Conservation (phyloP, 2,797 vertebrate species). For the Cottoperca gobio region DNA sequence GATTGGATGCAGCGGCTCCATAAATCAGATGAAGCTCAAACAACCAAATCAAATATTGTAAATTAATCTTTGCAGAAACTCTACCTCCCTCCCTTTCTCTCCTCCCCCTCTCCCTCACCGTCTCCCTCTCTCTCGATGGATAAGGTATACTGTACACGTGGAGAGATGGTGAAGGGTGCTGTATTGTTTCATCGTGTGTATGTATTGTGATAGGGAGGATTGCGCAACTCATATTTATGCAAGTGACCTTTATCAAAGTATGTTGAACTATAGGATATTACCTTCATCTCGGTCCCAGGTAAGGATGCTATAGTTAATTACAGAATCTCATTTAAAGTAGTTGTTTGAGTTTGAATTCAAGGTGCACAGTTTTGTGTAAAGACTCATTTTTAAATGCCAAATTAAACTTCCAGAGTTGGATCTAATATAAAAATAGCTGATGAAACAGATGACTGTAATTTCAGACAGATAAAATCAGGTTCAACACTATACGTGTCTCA, state of each 20-base stretch:
- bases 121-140: not conserved
- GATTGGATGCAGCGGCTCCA: slow-evolving; percentile 56
- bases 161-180: not conserved
- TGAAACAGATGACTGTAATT: slow-evolving; percentile 23
- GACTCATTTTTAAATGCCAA: slow-evolving; percentile 24
- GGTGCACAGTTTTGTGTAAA: not conserved
- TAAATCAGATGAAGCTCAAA: slow-evolving; percentile 59
- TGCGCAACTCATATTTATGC: not conserved
- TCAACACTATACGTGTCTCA: not conserved
- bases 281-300: no score
- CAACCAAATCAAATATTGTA: slow-evolving; percentile 55
- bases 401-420: slow-evolving; percentile 22
- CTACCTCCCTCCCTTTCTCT: not conserved
- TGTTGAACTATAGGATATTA: not conserved
- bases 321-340: not conserved
- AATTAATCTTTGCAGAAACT: slow-evolving; percentile 51
- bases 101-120: not conserved
- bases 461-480: not conserved
- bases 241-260: not conserved
- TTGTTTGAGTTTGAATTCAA: not conserved
- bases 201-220: not conserved
- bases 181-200: not conserved
- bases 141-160: not conserved
- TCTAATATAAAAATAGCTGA: slow-evolving; percentile 26
- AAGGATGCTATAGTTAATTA: not conserved